A percentile compares a stretch with the other conserved stretches of the same genome.
Evolutionary conservation across 2,888 invertebrate species (phyloP).

Genomic region (Nephrocerus scutellatus): DNA sequence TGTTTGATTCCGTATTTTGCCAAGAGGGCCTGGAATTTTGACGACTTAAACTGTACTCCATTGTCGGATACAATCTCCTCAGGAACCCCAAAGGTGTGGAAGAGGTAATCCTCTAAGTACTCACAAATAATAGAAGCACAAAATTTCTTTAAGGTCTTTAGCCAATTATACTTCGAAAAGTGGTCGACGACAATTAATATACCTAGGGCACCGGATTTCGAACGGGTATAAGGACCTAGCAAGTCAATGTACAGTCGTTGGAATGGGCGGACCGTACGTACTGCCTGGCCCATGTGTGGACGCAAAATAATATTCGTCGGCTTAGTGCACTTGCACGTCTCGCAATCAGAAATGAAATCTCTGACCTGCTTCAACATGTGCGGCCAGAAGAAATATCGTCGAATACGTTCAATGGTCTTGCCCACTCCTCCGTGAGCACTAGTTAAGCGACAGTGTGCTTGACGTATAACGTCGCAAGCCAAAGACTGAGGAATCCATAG

Average conservation of each 20-base stretch:
- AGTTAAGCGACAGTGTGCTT: constrained; percentile 4
- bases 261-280: constrained; percentile 12
- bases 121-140: not conserved
- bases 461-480: constrained; percentile 1
- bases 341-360: constrained; percentile 9
- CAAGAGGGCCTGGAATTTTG: constrained; percentile 5
- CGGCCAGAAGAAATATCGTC: constrained; percentile 15
- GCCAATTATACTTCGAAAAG: constrained; percentile 14
- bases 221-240: constrained; percentile 16
- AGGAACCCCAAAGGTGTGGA: constrained; percentile 14
- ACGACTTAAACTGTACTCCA: constrained; percentile 12
- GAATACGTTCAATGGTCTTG: constrained; percentile 10
- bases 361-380: constrained; percentile 13
- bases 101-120: constrained; percentile 5
- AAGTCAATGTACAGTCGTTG: constrained; percentile 16
- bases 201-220: constrained; percentile 5
- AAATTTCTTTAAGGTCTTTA: constrained; percentile 9
- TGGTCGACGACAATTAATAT: constrained; percentile 18
- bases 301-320: no score
- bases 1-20: constrained; percentile 14
- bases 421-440: constrained; percentile 11
- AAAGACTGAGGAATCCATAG: constrained; percentile 15
- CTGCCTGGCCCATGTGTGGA: constrained; percentile 15
- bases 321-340: constrained; percentile 5
- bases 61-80: constrained; percentile 13